Conservation (phyloP, 2,797 vertebrate species). For the Alosa sapidissima region DNA sequence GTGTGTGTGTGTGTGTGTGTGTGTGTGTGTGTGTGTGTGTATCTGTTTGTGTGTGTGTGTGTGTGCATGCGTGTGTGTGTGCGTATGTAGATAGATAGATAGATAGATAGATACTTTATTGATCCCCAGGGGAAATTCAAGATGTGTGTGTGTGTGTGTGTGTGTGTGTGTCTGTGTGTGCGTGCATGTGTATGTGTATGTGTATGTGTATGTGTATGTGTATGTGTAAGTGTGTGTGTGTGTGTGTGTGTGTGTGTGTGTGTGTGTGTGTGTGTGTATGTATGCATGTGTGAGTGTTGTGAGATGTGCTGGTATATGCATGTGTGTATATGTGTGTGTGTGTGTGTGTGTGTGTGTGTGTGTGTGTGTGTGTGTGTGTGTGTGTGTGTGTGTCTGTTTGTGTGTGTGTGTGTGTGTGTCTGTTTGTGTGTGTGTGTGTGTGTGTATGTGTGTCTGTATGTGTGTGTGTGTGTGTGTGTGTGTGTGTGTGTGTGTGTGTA, state of each 20-base stretch:
- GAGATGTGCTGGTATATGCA: no score
- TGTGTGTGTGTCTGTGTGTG: no score
- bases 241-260: no score
- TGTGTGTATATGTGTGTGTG: no score
- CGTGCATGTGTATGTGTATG: neutral
- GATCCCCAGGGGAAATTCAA: no score
- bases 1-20: no score
- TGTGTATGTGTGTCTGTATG: slow-evolving; percentile 8
- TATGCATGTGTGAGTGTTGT: neutral
- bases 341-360: no score
- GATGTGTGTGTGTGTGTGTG: no score
- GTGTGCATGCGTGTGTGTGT: neutral
- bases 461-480: slow-evolving; percentile 1
- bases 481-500: neutral
- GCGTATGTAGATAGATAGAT: no score
- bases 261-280: neutral
- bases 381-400: neutral
- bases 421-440: neutral
- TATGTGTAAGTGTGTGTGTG: no score
- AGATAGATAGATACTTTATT: no score
- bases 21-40: neutral
- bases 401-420: slow-evolving; percentile 16
- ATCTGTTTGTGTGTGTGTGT: neutral
- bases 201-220: neutral
- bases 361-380: neutral